Conservation (phyloP, 2,113 vertebrate species). For the Thunnus thynnus region DNA sequence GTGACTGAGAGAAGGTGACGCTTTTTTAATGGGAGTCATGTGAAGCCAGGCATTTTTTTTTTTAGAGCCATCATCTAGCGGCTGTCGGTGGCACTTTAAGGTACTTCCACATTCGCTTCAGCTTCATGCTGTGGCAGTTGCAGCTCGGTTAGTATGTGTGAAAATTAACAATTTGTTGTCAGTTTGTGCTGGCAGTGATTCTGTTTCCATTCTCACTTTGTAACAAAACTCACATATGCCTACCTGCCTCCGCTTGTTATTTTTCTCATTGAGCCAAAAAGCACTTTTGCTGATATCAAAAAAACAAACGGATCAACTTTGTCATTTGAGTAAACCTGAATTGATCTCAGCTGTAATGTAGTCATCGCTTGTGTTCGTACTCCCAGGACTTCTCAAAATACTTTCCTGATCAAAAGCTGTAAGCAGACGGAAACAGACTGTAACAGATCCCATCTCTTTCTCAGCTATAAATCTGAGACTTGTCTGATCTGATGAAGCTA, state of each 20-base stretch:
- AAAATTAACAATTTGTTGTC: background rate
- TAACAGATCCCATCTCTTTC: background rate
- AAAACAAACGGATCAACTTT: constrained; percentile 17
- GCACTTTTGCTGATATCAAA: background rate
- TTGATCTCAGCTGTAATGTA: background rate
- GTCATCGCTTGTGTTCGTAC: background rate
- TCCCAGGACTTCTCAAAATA: constrained; percentile 14
- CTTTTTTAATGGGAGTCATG: no score
- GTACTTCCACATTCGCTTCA: no score
- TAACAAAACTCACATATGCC: constrained; percentile 22
- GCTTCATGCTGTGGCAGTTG: no score
- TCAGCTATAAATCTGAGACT: background rate
- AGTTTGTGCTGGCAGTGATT: background rate
- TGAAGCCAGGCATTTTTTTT: no score
- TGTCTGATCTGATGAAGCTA: constrained; percentile 6
- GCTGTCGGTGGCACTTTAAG: no score
- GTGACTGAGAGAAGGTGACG: no score
- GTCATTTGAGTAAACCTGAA: background rate
- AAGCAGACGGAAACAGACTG: background rate
- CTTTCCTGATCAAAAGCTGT: background rate
- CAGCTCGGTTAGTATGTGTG: no score
- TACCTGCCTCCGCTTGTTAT: constrained; percentile 1
- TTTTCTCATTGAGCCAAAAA: constrained; percentile 17
- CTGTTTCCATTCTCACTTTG: constrained; percentile 33
- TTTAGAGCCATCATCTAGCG: no score